phyloP scores from a whole-genome alignment of 2,113 vertebrate genomes.

The Chiloscyllium plagiosum region DNA sequence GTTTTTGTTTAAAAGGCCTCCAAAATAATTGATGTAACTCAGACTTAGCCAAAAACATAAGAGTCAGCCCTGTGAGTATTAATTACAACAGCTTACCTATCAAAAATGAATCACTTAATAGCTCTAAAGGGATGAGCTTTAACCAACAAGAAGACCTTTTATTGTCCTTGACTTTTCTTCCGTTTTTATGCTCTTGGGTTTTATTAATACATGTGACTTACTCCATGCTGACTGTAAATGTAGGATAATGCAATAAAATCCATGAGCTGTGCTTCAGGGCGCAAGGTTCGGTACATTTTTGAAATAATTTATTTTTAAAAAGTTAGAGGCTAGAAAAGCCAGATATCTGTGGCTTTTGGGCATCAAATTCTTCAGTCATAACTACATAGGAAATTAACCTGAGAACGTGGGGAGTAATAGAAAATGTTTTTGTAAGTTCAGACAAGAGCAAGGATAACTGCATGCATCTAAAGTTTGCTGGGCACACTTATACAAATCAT shows the following conservation, averaged over 20 bases:
- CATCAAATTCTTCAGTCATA: not conserved
- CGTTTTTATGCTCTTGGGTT: not conserved
- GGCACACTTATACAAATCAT: not conserved
- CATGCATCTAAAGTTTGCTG: too few species aligned
- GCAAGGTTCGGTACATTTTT: not conserved
- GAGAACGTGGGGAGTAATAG: not conserved
- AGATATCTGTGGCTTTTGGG: not conserved
- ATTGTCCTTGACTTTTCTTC: not conserved
- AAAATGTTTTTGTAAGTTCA: not conserved
- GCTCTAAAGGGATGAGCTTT: not conserved
- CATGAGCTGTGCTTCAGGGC: not conserved
- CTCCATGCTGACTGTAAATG: not conserved
- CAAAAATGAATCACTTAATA: not conserved
- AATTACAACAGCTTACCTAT: not conserved
- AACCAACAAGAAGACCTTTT: not conserved
- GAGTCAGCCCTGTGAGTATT: not conserved
- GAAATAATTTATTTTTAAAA: not conserved
- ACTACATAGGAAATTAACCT: not conserved
- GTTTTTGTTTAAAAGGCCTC: too few species aligned
- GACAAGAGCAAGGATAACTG: not conserved
- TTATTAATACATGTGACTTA: not conserved
- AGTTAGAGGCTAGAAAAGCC: not conserved
- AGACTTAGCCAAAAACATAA: too few species aligned
- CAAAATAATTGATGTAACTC: too few species aligned
- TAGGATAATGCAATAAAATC: constrained; percentile 4